Evolutionary conservation across 2,113 vertebrate species (phyloP), one percentile per base, ranked within the genome.

Genomic region (Prochilodus magdalenae): DNA sequence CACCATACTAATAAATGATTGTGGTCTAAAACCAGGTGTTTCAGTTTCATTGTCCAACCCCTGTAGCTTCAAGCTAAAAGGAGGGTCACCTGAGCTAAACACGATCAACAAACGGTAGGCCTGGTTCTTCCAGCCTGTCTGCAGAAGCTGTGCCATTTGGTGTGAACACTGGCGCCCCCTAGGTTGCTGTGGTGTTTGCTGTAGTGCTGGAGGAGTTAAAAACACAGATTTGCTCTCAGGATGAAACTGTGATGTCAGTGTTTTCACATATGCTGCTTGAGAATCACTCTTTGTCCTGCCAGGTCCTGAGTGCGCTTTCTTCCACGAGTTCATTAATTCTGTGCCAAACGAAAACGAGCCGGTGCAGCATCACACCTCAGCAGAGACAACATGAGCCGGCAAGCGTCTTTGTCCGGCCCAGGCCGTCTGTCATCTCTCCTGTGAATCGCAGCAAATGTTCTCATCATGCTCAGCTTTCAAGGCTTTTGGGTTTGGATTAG

Each of bases 381-480:
- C 20, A 24, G 36, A 67, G 65, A 67, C 65, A 67, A 2, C 29
- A 36, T 67, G 29, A 44, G 33, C 66, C 33, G 66, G 66, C 30
- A 70, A 70, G 57, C 14, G 57, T 60, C 33, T 70, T 60, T n/a
- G n/a, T 44, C 30, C 73, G 59, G 29, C 55, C 36, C 30, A 36
- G 26, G 12, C 40, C 16, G 65, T 82, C 73, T 71, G 73, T 76
- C 73, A 76, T 59, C 27, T 26, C 36, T 30, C 26, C 6, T 20
- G 27, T 26, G 70, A 51, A 57, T 36, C 80, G 3, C 49, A 36
- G 63, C 20, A 71, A 77, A 71, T 67, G 69, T 82, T 83, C 81
- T 75, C 74, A 77, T 83, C 81, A 11, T 63, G 1, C 81, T 82
- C 65, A 71, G 75, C 40, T 83, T 83, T 77, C 81, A 77, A 16